Base-by-base conservation (phyloP, 2,888 invertebrate genomes). In the Chaetogeoica ovagalla region DNA sequence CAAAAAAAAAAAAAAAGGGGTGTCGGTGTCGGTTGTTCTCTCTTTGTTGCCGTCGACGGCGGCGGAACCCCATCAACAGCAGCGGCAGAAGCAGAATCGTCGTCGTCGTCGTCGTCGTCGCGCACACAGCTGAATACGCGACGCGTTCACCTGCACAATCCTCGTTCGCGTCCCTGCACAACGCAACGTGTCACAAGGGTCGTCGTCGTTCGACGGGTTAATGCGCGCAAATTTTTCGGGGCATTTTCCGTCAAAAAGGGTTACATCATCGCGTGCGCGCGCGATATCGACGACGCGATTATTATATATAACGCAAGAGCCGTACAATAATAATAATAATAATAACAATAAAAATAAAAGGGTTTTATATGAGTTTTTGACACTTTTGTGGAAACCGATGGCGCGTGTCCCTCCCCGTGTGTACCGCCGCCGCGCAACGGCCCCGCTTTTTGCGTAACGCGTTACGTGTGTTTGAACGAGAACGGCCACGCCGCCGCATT, bases 301-400 rank as follows among this genome's bases (percentile, higher is more conserved):
- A 77, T 66, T 30, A n/a, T n/a, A n/a, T n/a, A 59, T 23, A 11
- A 15, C n/a, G 17, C 43, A 60, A 3, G 11, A 17, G 59, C 43
- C 43, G 30, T 30, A 30, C 4, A 30, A 1, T 1, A 2, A 30
- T 4, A 30, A 30, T 30, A 30, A 4, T 4, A 4, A 30, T 30
- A 30, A 30, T 30, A 30, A 30, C 4, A 30, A 30, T 30, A 30
- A 30, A 2, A 30, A 30, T 30, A 71, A 79, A 79, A 79, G 79
- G 79, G 79, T 79, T 79, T 77, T 77, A 77, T 77, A 48, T 48
- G 48, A 30, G 37, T 66, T 76, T 79, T 71, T 71, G 79, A 79
- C 79, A 71, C 79, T 65, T 79, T 79, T 79, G 79, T 79, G 79
- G 79, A 79, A 79, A 79, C 79, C 71, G 79, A 43, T 79, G 70